phyloP scores from a whole-genome alignment of 2,113 vertebrate genomes.

The Neofelis nebulosa region DNA sequence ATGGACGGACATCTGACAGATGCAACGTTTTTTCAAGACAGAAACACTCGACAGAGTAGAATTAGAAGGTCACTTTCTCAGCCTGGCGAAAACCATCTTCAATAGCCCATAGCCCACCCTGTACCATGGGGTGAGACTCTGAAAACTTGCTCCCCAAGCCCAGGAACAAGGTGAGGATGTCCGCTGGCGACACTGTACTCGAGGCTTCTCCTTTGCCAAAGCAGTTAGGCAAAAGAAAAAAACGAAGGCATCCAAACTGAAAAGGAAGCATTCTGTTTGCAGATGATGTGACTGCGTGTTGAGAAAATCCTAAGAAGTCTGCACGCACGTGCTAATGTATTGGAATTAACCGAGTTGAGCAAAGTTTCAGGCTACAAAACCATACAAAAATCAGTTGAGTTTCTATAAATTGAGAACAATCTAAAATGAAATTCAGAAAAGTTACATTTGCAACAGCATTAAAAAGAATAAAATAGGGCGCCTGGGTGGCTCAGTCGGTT shows the following conservation, averaged over 20 bases:
- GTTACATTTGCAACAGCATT: background rate
- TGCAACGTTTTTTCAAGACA: background rate
- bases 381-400: background rate
- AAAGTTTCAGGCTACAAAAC: background rate
- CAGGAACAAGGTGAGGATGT: background rate
- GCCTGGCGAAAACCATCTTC: background rate
- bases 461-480: background rate
- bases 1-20: background rate
- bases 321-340: background rate
- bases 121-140: rapidly evolving
- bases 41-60: background rate
- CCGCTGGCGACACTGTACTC: rapidly evolving
- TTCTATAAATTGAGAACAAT: background rate
- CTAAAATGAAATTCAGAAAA: background rate
- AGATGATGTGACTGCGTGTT: background rate
- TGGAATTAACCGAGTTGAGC: background rate
- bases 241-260: background rate
- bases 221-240: background rate
- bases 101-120: rapidly evolving
- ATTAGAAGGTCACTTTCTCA: background rate
- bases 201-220: background rate
- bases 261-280: background rate
- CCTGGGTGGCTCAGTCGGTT: too few species aligned
- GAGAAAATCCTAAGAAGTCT: background rate
- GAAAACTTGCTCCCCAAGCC: rapidly evolving